Evolutionary conservation across 2,797 vertebrate genomes (phyloP).

Genomic region (Arctocebus calabarensis): DNA sequence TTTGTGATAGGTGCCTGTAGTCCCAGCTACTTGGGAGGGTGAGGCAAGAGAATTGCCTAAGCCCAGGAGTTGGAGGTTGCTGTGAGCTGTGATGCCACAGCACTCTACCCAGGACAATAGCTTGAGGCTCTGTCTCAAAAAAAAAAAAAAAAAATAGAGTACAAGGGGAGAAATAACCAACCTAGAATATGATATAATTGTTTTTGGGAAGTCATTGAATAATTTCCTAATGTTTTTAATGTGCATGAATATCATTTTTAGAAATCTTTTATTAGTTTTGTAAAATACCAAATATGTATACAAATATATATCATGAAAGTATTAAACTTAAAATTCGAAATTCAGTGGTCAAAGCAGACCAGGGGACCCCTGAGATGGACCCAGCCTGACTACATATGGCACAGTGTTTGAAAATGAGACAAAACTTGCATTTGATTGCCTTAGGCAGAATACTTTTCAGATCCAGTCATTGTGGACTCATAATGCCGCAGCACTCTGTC

Average conservation of each 20-base stretch:
- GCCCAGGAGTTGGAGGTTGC: too few species aligned
- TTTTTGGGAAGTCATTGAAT: slow-evolving; percentile 10
- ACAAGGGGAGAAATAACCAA: neutral
- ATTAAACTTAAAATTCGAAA: slow-evolving; percentile 2
- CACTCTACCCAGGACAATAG: too few species aligned
- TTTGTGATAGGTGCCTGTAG: too few species aligned
- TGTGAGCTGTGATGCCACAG: too few species aligned
- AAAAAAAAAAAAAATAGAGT: neutral
- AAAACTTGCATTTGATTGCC: neutral
- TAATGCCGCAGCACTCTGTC: too few species aligned
- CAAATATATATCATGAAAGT: neutral
- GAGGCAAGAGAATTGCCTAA: too few species aligned
- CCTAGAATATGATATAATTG: neutral
- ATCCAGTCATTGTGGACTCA: neutral
- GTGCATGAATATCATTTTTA: neutral
- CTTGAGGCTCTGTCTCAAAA: too few species aligned
- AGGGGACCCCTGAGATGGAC: neutral
- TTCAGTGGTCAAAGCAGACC: neutral
- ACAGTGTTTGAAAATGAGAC: neutral
- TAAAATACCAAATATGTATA: neutral
- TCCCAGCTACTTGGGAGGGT: too few species aligned
- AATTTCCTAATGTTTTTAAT: slow-evolving; percentile 18
- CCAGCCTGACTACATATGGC: neutral
- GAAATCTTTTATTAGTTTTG: slow-evolving; percentile 36
- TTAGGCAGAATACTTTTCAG: neutral